Conservation (phyloP, 2,113 vertebrate species). For the Ramphastos sulfuratus region DNA sequence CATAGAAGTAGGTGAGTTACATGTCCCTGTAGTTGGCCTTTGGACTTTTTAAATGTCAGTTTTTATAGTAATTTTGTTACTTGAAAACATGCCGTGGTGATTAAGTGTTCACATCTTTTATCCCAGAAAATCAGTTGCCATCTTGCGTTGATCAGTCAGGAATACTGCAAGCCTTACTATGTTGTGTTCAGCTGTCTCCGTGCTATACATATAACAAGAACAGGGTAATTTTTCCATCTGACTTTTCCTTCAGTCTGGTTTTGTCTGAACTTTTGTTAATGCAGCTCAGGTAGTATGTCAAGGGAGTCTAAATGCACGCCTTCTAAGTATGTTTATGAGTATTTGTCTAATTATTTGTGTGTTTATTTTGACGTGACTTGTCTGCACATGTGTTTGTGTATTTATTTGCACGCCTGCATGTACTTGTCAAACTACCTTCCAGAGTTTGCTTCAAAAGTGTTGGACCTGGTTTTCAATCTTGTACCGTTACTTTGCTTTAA, state of each 20-base stretch:
- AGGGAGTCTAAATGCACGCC: slow-evolving; percentile 37
- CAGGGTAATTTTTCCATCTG: slow-evolving; percentile 34
- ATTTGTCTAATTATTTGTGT: slow-evolving; percentile 18
- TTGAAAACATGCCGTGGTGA: slow-evolving; percentile 58
- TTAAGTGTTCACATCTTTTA: slow-evolving; percentile 64
- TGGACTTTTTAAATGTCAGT: slow-evolving; percentile 62
- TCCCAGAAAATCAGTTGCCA: slow-evolving; percentile 44
- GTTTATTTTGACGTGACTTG: slow-evolving; percentile 3
- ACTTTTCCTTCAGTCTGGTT: slow-evolving; percentile 37
- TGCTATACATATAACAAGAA: slow-evolving; percentile 13
- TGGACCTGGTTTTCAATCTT: background rate
- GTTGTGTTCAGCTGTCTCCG: slow-evolving; percentile 38
- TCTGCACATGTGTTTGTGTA: slow-evolving; percentile 17
- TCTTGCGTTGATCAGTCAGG: slow-evolving; percentile 56
- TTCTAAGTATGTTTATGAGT: slow-evolving; percentile 12
- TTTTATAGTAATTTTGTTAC: slow-evolving; percentile 50
- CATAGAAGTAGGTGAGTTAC: slow-evolving; percentile 67
- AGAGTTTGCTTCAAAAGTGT: slow-evolving; percentile 36
- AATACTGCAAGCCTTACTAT: slow-evolving; percentile 56
- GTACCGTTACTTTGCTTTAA: background rate
- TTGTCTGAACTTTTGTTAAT: slow-evolving; percentile 49
- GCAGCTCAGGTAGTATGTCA: slow-evolving; percentile 41
- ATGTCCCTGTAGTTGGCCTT: slow-evolving; percentile 66
- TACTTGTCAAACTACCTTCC: slow-evolving; percentile 16
- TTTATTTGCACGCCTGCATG: slow-evolving; percentile 58